A percentile compares a stretch with the other conserved stretches of the same genome.
These are phyloP conservation scores for Crepidodera aurea DNA, from an alignment of 2,888 invertebrate genomes.

Conservation along the genomic window DNA sequence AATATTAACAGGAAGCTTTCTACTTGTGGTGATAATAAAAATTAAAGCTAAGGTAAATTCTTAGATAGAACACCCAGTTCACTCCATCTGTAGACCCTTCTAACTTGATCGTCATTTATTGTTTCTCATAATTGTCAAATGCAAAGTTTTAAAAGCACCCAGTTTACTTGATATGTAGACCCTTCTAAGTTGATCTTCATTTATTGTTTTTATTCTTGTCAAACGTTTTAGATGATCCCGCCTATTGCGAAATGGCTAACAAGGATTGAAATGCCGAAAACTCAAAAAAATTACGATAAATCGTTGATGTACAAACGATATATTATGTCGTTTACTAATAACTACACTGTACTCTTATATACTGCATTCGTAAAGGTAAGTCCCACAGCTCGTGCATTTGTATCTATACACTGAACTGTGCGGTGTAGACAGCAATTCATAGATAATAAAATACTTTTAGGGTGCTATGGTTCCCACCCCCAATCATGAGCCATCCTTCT, in stretches of 20 bases:
- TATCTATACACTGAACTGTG: too few relatives aligned
- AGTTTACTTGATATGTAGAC: too few relatives aligned
- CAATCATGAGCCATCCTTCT: not conserved
- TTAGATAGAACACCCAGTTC: too few relatives aligned
- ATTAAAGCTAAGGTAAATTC: not conserved
- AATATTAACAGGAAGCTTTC: not conserved
- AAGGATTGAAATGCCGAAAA: constrained; percentile 56
- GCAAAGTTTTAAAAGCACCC: too few relatives aligned
- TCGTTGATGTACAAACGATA: constrained; percentile 56
- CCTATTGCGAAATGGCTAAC: constrained; percentile 52
- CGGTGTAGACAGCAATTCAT: too few relatives aligned
- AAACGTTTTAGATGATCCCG: constrained; percentile 47
- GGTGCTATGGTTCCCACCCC: constrained; percentile 6
- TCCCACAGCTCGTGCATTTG: too few relatives aligned
- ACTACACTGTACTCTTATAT: constrained; percentile 54
- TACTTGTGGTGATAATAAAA: constrained; percentile 2
- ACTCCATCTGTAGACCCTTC: too few relatives aligned
- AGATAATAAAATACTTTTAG: constrained; percentile 6
- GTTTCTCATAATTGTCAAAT: too few relatives aligned
- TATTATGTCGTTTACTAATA: constrained; percentile 54
- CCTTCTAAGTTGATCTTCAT: too few relatives aligned
- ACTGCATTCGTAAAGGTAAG: constrained; percentile 56
- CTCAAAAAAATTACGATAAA: constrained; percentile 53
- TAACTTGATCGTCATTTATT: too few relatives aligned
- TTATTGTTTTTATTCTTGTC: too few relatives aligned